phyloP scores from a whole-genome alignment of 1,140 invertebrate genomes.

The Pachyrhynchus sulphureomaculatus region DNA sequence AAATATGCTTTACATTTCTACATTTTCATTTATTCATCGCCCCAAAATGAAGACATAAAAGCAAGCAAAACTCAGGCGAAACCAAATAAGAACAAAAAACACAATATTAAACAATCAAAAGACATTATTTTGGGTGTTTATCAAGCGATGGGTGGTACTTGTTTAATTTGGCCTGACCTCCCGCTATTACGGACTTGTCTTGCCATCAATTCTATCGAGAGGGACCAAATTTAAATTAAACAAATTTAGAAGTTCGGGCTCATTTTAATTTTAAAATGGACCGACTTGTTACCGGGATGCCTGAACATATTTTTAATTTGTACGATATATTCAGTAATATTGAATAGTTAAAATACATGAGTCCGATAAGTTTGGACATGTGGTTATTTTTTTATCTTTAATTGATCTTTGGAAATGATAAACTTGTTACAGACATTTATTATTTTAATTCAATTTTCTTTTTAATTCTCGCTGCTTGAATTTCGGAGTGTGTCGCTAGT shows the following conservation, averaged over 20 bases:
- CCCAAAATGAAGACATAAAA: too few relatives aligned
- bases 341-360: too few relatives aligned
- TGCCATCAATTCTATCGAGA: slow-evolving; percentile 4
- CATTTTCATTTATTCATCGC: too few relatives aligned
- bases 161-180: slow-evolving; percentile 16
- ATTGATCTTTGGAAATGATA: too few relatives aligned
- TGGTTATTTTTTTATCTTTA: too few relatives aligned
- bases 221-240: slow-evolving; percentile 5
- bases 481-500: too few relatives aligned
- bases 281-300: not conserved
- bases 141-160: slow-evolving; percentile 13
- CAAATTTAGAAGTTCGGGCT: not conserved
- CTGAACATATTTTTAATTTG: slow-evolving; percentile 3
- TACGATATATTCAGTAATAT: not conserved
- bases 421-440: too few relatives aligned
- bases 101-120: not conserved
- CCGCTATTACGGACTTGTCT: slow-evolving; percentile 3
- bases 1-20: too few relatives aligned
- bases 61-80: too few relatives aligned
- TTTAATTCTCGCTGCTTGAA: too few relatives aligned
- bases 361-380: too few relatives aligned
- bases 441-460: too few relatives aligned
- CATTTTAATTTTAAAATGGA: slow-evolving; percentile 4
- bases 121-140: slow-evolving; percentile 10
- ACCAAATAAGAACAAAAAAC: not conserved